Evolutionary conservation across 2,888 invertebrate species (phyloP).

Genomic region (Habroteleia sp.): DNA sequence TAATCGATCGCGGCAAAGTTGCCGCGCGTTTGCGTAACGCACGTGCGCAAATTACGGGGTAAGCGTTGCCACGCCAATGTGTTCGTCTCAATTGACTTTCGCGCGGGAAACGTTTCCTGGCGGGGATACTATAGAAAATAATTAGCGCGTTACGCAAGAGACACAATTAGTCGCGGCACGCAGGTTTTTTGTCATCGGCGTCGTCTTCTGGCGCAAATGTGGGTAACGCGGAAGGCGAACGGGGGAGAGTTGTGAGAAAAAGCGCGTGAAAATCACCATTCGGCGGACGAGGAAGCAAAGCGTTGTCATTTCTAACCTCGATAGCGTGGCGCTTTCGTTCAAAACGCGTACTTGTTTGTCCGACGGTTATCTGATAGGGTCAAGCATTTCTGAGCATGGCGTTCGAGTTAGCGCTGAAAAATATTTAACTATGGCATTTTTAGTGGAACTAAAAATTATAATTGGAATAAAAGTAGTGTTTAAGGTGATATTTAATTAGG

Average conservation of each 20-base stretch:
- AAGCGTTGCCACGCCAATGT: neutral
- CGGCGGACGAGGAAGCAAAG: constrained; percentile 15
- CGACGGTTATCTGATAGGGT: constrained; percentile 53
- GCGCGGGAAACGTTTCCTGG: constrained; percentile 5
- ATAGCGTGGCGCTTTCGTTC: constrained; percentile 69
- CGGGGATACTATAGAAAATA: constrained; percentile 20
- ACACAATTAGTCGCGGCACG: constrained; percentile 36
- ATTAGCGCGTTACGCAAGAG: constrained; percentile 36
- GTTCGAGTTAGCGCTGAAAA: too few relatives aligned
- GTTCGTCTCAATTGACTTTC: constrained; percentile 31
- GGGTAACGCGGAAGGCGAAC: constrained; percentile 23
- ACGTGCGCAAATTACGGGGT: neutral
- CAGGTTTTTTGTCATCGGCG: constrained; percentile 30
- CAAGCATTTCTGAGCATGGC: constrained; percentile 56
- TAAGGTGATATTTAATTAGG: too few relatives aligned
- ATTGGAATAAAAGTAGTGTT: too few relatives aligned
- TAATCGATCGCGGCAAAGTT: constrained; percentile 30
- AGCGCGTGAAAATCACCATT: constrained; percentile 24
- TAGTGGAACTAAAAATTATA: too few relatives aligned
- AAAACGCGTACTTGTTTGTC: constrained; percentile 66
- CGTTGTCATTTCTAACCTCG: constrained; percentile 61
- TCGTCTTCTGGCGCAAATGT: constrained; percentile 11
- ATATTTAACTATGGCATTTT: too few relatives aligned
- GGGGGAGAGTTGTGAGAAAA: constrained; percentile 13
- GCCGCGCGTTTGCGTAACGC: neutral